A percentile compares a stretch with the other conserved stretches of the same genome.
Conservation (phyloP, 2,113 vertebrate genomes). For the Trichechus manatus region DNA sequence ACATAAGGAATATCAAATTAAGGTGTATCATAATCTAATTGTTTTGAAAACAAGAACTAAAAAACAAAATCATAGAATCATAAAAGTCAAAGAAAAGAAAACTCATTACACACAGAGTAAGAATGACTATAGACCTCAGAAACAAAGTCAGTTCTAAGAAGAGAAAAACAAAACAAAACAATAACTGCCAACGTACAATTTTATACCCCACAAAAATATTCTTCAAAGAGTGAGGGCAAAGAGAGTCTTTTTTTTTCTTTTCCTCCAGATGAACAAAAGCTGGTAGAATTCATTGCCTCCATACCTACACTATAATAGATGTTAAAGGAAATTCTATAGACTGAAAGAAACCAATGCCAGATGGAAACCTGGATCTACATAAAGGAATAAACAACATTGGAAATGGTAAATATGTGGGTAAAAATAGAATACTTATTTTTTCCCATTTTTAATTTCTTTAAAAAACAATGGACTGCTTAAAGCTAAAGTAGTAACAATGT, state of each 20-base stretch:
- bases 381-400: not conserved
- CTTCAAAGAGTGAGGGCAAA: not conserved
- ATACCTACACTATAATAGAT: not conserved
- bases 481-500: not conserved
- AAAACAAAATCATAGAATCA: not conserved
- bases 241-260: not conserved
- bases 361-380: not conserved
- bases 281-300: not conserved
- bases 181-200: not conserved
- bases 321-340: not conserved
- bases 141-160: not conserved
- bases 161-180: not conserved
- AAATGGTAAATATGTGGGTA: not conserved
- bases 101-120: not conserved
- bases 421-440: conserved; percentile 10
- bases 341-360: not conserved
- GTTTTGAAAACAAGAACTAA: not conserved
- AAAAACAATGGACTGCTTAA: conserved; percentile 3
- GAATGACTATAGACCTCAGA: not conserved
- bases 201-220: not conserved
- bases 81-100: conserved; percentile 5
- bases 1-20: not conserved
- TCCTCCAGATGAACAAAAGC: not conserved
- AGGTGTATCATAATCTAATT: not conserved
- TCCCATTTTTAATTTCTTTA: conserved; percentile 49